phyloP scores from a whole-genome alignment of 2,113 vertebrate genomes.

The Chaetodon trifascialis region DNA sequence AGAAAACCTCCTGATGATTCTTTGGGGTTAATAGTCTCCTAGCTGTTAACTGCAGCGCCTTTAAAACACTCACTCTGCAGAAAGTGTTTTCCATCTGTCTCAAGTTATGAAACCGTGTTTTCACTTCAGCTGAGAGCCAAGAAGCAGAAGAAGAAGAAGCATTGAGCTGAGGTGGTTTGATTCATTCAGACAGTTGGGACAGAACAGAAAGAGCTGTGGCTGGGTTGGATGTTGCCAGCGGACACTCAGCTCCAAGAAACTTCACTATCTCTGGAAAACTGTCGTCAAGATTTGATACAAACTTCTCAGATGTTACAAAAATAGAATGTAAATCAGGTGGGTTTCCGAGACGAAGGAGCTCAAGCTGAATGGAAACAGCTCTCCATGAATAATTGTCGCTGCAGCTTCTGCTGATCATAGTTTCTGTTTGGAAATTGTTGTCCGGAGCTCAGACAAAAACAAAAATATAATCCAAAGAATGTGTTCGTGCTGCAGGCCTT shows the following conservation, averaged over 20 bases:
- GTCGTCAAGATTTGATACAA: neutral
- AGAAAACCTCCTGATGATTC: neutral
- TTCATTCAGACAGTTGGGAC: slow-evolving; percentile 13
- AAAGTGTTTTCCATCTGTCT: neutral
- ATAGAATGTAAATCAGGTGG: slow-evolving; percentile 15
- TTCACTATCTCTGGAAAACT: slow-evolving; percentile 2
- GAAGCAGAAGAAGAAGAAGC: neutral
- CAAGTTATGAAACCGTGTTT: slow-evolving; percentile 2
- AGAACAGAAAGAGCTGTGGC: neutral
- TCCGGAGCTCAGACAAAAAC: neutral
- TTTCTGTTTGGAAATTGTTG: neutral
- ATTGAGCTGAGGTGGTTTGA: neutral
- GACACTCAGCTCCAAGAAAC: neutral
- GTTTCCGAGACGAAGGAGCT: neutral
- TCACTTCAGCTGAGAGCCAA: neutral
- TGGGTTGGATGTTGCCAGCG: neutral
- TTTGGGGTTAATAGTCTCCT: neutral
- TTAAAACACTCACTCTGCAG: neutral
- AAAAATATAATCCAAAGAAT: neutral
- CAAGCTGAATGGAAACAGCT: neutral
- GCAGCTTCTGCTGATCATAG: neutral
- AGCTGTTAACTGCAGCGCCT: neutral
- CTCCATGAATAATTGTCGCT: neutral
- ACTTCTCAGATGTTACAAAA: neutral
- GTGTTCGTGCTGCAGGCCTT: neutral